Evolutionary conservation across 2,113 vertebrate genomes (phyloP).

Genomic region (Heterotis niloticus): DNA sequence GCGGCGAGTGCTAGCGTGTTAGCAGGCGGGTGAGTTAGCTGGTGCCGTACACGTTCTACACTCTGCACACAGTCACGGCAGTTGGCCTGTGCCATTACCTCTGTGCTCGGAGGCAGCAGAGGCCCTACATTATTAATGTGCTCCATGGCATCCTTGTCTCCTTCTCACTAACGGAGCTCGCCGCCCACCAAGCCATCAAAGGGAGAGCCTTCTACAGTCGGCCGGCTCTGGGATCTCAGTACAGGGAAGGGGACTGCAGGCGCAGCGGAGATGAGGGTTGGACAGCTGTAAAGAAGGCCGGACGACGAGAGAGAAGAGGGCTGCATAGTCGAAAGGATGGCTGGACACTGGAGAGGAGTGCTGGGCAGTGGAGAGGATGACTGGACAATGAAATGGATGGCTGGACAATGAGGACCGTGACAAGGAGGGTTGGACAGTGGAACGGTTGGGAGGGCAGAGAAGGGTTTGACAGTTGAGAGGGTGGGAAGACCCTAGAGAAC

Average conservation of each 20-base stretch:
- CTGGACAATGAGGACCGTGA: not conserved
- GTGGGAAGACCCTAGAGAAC: not conserved
- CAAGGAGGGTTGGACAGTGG: constrained; percentile 27
- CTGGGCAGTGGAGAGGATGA: not conserved
- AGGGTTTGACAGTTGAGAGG: not conserved
- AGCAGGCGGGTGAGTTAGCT: constrained; percentile 16
- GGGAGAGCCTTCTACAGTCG: constrained; percentile 24
- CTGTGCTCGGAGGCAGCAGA: constrained; percentile 67
- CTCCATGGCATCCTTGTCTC: constrained; percentile 71
- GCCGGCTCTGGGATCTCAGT: not conserved
- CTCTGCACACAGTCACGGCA: constrained; percentile 65
- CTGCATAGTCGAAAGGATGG: constrained; percentile 13
- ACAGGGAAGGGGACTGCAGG: not conserved
- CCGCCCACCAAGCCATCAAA: constrained; percentile 70
- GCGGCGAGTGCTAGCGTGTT: not conserved
- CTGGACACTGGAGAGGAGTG: constrained; percentile 22
- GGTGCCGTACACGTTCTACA: constrained; percentile 51
- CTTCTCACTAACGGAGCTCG: constrained; percentile 71
- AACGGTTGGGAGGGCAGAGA: not conserved
- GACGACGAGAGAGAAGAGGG: not conserved
- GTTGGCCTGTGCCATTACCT: constrained; percentile 72
- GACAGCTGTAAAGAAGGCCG: not conserved
- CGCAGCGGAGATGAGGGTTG: too few relatives aligned
- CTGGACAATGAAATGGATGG: not conserved
- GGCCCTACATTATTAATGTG: constrained; percentile 79